A percentile compares a stretch with the other conserved stretches of the same genome.
Conservation (phyloP, 2,888 invertebrate species). For the Heterodera filipjevi region DNA sequence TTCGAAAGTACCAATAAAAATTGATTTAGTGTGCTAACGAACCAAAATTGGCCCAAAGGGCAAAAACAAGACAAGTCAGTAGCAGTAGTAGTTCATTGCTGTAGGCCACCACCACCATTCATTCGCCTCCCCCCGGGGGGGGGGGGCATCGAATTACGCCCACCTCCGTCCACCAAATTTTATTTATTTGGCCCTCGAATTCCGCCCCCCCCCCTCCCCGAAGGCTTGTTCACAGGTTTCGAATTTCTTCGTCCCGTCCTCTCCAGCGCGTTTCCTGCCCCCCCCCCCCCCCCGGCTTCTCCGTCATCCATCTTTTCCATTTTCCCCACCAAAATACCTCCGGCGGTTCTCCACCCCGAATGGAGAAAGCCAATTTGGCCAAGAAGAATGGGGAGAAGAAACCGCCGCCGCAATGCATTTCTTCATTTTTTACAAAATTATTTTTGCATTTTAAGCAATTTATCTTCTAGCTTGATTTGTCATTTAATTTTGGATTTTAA, state of each 20-base stretch:
- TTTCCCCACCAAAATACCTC: background rate
- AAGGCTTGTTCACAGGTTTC: constrained; percentile 3
- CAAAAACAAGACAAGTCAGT: background rate
- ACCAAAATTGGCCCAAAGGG: background rate
- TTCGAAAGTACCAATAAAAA: too few relatives aligned
- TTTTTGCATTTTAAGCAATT: background rate
- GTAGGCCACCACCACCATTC: background rate
- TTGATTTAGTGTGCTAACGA: too few relatives aligned
- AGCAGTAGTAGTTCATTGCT: background rate
- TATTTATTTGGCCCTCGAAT: background rate
- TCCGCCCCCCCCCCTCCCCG: background rate
- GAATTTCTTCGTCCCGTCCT: background rate
- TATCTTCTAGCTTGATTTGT: too few relatives aligned
- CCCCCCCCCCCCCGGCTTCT: too few relatives aligned
- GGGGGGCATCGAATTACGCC: background rate
- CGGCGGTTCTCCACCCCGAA: background rate
- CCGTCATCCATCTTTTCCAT: constrained; percentile 1
- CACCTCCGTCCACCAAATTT: constrained; percentile 2
- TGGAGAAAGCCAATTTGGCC: background rate
- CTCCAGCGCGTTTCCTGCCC: background rate
- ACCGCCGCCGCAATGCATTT: background rate
- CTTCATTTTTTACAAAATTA: background rate
- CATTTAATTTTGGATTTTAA: too few relatives aligned
- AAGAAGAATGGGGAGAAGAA: background rate
- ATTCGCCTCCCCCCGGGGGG: background rate